These are phyloP conservation scores for Corythaeola cristata DNA, from an alignment of 2,113 vertebrate genomes.

Conservation along the genomic window DNA sequence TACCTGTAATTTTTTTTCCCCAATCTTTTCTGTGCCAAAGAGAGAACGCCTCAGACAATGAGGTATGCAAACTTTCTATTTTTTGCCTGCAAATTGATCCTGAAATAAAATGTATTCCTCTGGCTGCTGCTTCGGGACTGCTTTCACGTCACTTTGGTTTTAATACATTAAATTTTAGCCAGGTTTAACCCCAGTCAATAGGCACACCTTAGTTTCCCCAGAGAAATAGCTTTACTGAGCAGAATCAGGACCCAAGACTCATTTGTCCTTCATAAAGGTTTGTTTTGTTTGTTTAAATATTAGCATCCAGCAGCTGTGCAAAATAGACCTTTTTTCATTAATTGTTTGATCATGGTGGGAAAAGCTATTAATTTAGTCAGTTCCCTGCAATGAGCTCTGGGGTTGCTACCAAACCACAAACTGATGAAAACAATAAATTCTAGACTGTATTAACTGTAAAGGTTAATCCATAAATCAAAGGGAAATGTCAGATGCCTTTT, in stretches of 20 bases:
- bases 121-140: background rate
- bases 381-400: constrained; percentile 65
- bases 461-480: constrained; percentile 81
- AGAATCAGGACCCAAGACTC: background rate
- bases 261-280: constrained; percentile 25
- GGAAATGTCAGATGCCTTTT: constrained; percentile 78
- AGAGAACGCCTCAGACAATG: background rate
- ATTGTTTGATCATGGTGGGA: constrained; percentile 46
- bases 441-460: constrained; percentile 68
- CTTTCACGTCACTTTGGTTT: background rate
- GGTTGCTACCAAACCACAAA: constrained; percentile 58
- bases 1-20: background rate
- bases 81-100: background rate
- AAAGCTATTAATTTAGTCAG: constrained; percentile 73
- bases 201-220: background rate
- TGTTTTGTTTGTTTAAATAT: constrained; percentile 64
- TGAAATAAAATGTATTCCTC: background rate
- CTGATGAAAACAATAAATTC: constrained; percentile 65
- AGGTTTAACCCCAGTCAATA: background rate
- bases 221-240: background rate
- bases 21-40: background rate
- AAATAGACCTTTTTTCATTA: constrained; percentile 60
- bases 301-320: constrained; percentile 46
- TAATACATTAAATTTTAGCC: constrained; percentile 27
- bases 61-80: background rate